Percentiles rank a stretch among this genome's conserved stretches.
Conservation (phyloP, 2,113 vertebrate genomes). For the Oryzias celebensis region DNA sequence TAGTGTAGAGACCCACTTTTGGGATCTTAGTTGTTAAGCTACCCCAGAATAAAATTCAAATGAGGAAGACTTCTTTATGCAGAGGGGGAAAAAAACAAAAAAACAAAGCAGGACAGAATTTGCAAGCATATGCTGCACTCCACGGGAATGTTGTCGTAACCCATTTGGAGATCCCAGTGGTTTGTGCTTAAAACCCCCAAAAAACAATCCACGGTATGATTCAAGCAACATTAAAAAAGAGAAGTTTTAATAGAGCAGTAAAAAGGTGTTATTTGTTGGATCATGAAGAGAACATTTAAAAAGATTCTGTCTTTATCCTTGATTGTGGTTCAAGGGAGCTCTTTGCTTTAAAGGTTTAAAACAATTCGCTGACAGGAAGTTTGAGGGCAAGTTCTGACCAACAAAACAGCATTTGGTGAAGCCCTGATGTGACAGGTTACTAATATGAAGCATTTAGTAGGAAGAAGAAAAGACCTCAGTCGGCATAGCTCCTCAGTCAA, state of each 20-base stretch:
- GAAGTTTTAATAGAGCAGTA: slow-evolving; percentile 18
- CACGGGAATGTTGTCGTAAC: too few relatives aligned
- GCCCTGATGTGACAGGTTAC: too few relatives aligned
- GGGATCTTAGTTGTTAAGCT: slow-evolving; percentile 23
- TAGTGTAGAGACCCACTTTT: slow-evolving; percentile 21
- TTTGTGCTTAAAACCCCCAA: too few relatives aligned
- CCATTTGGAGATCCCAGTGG: too few relatives aligned
- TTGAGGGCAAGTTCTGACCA: slow-evolving; percentile 17
- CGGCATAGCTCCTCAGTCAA: too few relatives aligned
- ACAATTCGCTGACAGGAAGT: slow-evolving; percentile 1
- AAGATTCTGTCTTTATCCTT: slow-evolving; percentile 1
- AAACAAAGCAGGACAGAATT: neutral
- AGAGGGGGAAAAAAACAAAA: slow-evolving; percentile 1
- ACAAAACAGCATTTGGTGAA: slow-evolving; percentile 6
- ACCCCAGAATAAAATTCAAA: slow-evolving; percentile 1
- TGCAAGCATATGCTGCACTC: neutral
- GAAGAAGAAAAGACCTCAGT: too few relatives aligned
- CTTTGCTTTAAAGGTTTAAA: slow-evolving; percentile 27
- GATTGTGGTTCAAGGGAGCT: neutral
- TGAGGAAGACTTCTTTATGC: neutral
- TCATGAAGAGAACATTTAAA: slow-evolving; percentile 13
- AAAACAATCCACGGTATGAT: neutral
- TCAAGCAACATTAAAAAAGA: neutral
- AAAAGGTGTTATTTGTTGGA: slow-evolving; percentile 5
- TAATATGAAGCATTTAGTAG: too few relatives aligned